Conservation (phyloP, 92 coral and sea anemone species). For the Parazoanthus darwini region DNA sequence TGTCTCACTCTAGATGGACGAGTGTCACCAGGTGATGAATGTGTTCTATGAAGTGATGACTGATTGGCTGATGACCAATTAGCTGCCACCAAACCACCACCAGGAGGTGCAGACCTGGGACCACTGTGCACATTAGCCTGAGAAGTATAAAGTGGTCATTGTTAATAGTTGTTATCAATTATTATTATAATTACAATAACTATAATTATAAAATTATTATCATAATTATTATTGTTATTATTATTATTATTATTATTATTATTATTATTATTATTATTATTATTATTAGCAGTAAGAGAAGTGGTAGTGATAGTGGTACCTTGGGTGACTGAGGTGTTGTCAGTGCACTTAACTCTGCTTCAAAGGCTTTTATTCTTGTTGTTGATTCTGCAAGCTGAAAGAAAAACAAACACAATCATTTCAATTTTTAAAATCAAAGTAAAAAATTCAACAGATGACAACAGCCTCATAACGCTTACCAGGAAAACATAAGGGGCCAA, state of each 20-base stretch:
- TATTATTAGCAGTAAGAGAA: no score
- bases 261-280: background rate
- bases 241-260: no score
- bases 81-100: slow-evolving; percentile 29
- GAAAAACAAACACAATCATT: background rate
- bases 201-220: no score
- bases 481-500: no score
- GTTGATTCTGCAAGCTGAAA: slow-evolving; percentile 96
- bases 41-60: slow-evolving; percentile 34
- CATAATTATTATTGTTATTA: no score
- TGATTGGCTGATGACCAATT: slow-evolving; percentile 38
- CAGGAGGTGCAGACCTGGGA: slow-evolving; percentile 33
- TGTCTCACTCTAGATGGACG: slow-evolving; percentile 34
- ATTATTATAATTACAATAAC: no score
- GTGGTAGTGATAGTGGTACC: background rate
- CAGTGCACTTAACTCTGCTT: slow-evolving; percentile 84
- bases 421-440: background rate
- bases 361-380: slow-evolving; percentile 90
- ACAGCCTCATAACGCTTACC: no score
- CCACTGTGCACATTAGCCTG: slow-evolving; percentile 20
- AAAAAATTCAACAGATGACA: background rate
- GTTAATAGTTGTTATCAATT: no score
- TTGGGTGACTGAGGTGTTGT: slow-evolving; percentile 19
- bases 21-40: slow-evolving; percentile 34
- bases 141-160: background rate